A percentile compares a stretch with the other conserved stretches of the same genome.
These are phyloP conservation scores for Lagodon rhomboides DNA, from an alignment of 2,797 vertebrate genomes.

Conservation along the genomic window DNA sequence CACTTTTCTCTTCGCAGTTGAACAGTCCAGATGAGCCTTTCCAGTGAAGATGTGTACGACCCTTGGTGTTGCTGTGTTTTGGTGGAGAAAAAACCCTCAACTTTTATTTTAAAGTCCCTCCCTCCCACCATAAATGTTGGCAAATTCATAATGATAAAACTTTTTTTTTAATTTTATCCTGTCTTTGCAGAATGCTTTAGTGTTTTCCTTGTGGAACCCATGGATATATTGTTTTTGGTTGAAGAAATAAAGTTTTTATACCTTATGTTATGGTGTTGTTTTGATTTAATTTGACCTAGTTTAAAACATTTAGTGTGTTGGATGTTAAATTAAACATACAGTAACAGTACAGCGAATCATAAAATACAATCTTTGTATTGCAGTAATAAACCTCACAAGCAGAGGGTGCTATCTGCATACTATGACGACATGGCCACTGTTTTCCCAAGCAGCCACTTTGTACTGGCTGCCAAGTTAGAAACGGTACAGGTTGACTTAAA, in stretches of 20 bases:
- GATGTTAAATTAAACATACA: not conserved
- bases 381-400: slow-evolving; percentile 22
- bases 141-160: slow-evolving; percentile 43
- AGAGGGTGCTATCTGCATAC: slow-evolving; percentile 45
- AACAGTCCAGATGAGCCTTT: slow-evolving; percentile 90
- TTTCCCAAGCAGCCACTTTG: slow-evolving; percentile 14
- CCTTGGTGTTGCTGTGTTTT: slow-evolving; percentile 54
- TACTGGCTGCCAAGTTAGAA: slow-evolving; percentile 55
- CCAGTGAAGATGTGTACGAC: slow-evolving; percentile 54
- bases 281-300: slow-evolving; percentile 22
- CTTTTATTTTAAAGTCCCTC: slow-evolving; percentile 67
- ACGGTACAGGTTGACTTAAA: slow-evolving; percentile 48
- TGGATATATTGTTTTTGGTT: slow-evolving; percentile 81
- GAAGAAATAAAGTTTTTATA: slow-evolving; percentile 86
- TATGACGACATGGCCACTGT: not conserved
- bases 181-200: slow-evolving; percentile 62
- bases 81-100: slow-evolving; percentile 24
- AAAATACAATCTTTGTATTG: not conserved
- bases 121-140: slow-evolving; percentile 47
- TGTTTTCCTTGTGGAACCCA: slow-evolving; percentile 72
- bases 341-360: not conserved
- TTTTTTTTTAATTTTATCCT: slow-evolving; percentile 67
- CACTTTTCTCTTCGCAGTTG: slow-evolving; percentile 82
- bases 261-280: slow-evolving; percentile 46
- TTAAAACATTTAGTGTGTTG: slow-evolving; percentile 1